Conservation (phyloP, 2,888 invertebrate species). For the Willowsia nigromaculata region DNA sequence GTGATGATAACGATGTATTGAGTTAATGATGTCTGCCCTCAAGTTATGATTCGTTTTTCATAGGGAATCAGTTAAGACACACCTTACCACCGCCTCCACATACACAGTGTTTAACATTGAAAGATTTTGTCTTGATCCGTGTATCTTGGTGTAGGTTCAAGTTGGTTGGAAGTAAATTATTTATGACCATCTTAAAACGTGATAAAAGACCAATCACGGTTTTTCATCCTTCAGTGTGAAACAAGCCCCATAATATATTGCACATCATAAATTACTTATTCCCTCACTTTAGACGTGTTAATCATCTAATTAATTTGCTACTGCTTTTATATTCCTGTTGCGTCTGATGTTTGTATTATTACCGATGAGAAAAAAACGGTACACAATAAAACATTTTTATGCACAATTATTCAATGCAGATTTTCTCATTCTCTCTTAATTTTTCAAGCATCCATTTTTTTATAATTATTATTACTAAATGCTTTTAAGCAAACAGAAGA, state of each 20-base stretch:
- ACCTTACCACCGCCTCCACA: background rate
- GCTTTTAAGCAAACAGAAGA: conserved; percentile 44
- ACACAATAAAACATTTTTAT: background rate
- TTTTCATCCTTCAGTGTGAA: background rate
- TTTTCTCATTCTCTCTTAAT: background rate
- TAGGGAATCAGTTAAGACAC: background rate
- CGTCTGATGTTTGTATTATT: background rate
- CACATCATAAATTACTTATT: conserved; percentile 28
- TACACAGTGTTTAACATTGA: background rate
- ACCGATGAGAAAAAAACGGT: conserved; percentile 33
- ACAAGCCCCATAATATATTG: background rate
- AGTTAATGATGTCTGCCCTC: background rate
- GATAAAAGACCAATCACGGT: conserved; percentile 42
- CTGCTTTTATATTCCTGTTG: conserved; percentile 6
- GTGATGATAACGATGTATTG: background rate
- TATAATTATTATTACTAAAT: conserved; percentile 43
- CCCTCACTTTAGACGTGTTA: conserved; percentile 5
- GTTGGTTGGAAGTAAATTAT: background rate
- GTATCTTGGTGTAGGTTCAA: background rate
- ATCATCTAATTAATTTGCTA: conserved; percentile 25
- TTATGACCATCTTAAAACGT: conserved; percentile 19
- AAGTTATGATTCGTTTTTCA: background rate
- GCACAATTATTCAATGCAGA: background rate
- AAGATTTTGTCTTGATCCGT: background rate
- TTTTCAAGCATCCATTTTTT: background rate